These are phyloP conservation scores for Anagyrus pseudococci DNA, from an alignment of 2,888 invertebrate genomes.

Conservation along the genomic window DNA sequence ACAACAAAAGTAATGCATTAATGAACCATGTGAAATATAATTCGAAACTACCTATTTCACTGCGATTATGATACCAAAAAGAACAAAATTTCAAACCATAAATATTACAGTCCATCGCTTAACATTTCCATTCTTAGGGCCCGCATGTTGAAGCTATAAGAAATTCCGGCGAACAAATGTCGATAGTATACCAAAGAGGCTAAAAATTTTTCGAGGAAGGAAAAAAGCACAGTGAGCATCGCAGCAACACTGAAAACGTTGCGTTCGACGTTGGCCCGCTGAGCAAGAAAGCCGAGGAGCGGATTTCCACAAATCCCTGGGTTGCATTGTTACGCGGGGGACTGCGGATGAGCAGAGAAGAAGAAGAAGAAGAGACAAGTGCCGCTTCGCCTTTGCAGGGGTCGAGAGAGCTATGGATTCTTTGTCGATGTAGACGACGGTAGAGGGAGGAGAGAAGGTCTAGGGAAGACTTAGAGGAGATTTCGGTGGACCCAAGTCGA, in stretches of 20 bases:
- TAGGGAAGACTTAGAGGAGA: too few relatives aligned
- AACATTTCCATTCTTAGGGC: not conserved
- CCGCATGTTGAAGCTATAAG: not conserved
- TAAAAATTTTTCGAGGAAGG: constrained; percentile 1
- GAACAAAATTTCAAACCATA: too few relatives aligned
- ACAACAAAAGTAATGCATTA: too few relatives aligned
- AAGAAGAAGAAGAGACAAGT: too few relatives aligned
- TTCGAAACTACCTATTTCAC: too few relatives aligned
- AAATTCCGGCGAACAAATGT: not conserved
- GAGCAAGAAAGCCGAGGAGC: constrained; percentile 25
- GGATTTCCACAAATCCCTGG: constrained; percentile 33
- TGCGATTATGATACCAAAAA: too few relatives aligned
- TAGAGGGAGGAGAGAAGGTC: too few relatives aligned
- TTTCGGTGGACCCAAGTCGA: too few relatives aligned
- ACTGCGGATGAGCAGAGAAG: too few relatives aligned
- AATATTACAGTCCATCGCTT: too few relatives aligned
- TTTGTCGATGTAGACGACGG: not conserved
- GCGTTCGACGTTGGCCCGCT: constrained; percentile 16
- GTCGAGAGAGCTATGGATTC: not conserved
- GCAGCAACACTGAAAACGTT: not conserved
- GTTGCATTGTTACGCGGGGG: too few relatives aligned
- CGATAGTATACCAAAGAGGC: constrained; percentile 5
- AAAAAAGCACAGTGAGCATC: not conserved
- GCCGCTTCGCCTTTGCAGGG: not conserved
- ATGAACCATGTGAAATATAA: too few relatives aligned